Conservation (phyloP, 2,113 vertebrate genomes). For the Vicugna pacos region DNA sequence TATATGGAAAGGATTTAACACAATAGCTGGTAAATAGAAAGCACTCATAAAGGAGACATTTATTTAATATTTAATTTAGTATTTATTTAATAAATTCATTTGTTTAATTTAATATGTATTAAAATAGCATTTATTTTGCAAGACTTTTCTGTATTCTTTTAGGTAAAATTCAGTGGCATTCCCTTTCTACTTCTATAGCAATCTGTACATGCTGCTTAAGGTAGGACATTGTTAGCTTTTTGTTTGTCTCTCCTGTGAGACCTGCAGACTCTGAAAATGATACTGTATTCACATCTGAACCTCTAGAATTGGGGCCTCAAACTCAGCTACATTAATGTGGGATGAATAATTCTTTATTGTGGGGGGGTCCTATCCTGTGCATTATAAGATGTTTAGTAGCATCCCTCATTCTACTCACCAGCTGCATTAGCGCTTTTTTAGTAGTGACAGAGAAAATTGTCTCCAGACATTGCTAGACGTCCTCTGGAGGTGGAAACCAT, state of each 20-base stretch:
- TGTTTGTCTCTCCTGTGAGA: neutral
- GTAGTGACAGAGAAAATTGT: neutral
- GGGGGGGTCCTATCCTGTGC: rapidly evolving
- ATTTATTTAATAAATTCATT: neutral
- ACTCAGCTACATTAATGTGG: neutral
- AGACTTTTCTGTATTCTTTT: neutral
- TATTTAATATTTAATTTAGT: neutral
- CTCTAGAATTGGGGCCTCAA: neutral
- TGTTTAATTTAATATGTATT: neutral
- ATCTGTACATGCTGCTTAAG: neutral
- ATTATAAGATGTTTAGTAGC: neutral
- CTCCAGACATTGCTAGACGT: neutral
- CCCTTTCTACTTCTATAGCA: neutral
- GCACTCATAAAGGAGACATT: neutral
- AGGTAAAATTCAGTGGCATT: neutral
- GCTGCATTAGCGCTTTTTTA: neutral
- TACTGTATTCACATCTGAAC: neutral
- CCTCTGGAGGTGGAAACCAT: neutral
- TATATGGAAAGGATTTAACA: neutral
- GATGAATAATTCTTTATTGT: neutral
- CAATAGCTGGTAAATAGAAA: neutral
- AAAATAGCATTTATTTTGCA: neutral
- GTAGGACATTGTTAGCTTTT: neutral
- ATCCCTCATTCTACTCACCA: neutral
- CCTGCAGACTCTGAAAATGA: neutral